Evolutionary conservation across 1,140 invertebrate species (phyloP).

Genomic region (Heliothis subflexa): DNA sequence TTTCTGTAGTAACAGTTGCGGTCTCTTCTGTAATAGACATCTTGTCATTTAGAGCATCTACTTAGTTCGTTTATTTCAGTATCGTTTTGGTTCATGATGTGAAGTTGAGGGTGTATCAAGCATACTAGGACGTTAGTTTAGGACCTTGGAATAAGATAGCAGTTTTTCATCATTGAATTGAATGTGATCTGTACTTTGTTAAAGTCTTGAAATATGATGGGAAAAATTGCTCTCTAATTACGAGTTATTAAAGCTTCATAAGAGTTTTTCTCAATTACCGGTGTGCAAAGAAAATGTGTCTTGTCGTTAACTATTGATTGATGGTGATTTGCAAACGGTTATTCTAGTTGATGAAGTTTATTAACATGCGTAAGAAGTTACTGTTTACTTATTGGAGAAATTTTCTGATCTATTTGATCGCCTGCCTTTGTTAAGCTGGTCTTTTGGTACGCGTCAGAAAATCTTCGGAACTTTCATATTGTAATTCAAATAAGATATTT

Average conservation of each 20-base stretch:
- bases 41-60: too few relatives aligned
- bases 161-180: too few relatives aligned
- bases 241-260: not conserved
- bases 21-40: too few relatives aligned
- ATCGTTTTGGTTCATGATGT: too few relatives aligned
- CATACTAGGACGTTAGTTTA: too few relatives aligned
- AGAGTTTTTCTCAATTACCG: not conserved
- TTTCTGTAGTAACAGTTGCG: too few relatives aligned
- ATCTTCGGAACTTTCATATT: not conserved
- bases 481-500: too few relatives aligned
- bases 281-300: not conserved
- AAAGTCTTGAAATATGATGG: not conserved
- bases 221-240: not conserved
- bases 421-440: not conserved
- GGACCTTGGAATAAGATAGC: too few relatives aligned
- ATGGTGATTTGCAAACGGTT: constrained; percentile 13
- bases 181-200: not conserved
- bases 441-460: not conserved
- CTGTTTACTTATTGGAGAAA: not conserved
- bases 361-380: not conserved
- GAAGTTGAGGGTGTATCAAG: too few relatives aligned
- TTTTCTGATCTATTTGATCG: not conserved
- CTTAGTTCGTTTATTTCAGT: too few relatives aligned
- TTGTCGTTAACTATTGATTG: constrained; percentile 12
- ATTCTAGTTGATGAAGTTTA: not conserved